These are phyloP conservation scores for Hydractinia symbiolongicarpus DNA, from an alignment of 30 jellyfish, hydroid and myxozoan species.

Conservation along the genomic window DNA sequence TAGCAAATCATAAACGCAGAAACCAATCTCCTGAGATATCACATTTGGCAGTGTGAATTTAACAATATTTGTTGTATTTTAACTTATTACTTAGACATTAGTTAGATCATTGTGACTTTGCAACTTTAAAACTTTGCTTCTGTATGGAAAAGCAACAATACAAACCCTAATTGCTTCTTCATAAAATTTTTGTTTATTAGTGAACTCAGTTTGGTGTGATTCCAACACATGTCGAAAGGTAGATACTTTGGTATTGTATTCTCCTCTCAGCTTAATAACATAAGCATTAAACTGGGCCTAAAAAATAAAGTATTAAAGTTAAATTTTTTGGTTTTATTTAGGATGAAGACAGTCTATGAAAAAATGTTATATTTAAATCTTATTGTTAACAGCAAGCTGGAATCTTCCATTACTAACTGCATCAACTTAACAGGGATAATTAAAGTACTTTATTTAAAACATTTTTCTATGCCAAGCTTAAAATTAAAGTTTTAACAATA, in stretches of 20 bases:
- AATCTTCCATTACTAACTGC: no score
- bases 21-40: no score
- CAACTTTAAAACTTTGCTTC: not conserved
- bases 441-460: no score
- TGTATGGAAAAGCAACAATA: not conserved
- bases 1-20: no score
- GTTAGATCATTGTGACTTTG: not conserved
- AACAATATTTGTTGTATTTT: no score
- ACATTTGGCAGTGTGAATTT: no score
- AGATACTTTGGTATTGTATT: slow-evolving; percentile 64
- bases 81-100: no score
- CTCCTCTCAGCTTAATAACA: slow-evolving; percentile 72
- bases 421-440: no score
- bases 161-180: slow-evolving; percentile 55
- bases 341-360: not conserved
- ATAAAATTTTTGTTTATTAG: slow-evolving; percentile 59
- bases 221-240: slow-evolving; percentile 71
- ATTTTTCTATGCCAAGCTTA: no score
- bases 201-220: slow-evolving; percentile 64
- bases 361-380: not conserved
- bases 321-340: no score
- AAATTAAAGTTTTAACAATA: no score
- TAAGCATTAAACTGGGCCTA: slow-evolving; percentile 96
- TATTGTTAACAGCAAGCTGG: no score
- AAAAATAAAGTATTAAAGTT: not conserved